Percentiles rank a stretch among this genome's conserved stretches.
Conservation (phyloP, 2,797 vertebrate genomes). For the Coccyzus lansbergi region DNA sequence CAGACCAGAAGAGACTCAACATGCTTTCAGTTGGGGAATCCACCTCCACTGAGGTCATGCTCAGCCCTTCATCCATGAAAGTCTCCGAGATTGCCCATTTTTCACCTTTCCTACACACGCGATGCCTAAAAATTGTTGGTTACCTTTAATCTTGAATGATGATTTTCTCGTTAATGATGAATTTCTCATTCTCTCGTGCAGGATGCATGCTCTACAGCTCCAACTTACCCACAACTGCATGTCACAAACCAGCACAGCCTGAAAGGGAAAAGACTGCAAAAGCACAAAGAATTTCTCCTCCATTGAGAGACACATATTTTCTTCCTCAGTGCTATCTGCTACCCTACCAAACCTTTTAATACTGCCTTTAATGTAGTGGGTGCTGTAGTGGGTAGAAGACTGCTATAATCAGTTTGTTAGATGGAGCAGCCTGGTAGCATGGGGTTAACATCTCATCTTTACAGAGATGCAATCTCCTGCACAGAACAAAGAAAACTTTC, state of each 20-base stretch:
- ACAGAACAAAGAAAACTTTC: conserved; percentile 5
- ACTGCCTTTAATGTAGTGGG: not conserved
- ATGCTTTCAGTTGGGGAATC: not conserved
- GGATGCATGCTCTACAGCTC: fast-evolving
- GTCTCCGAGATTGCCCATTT: not conserved
- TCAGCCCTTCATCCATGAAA: not conserved
- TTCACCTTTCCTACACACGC: not conserved
- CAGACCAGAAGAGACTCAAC: not conserved
- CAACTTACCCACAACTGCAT: fast-evolving
- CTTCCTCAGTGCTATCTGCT: fast-evolving
- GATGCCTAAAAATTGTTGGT: not conserved
- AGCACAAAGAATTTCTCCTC: not conserved
- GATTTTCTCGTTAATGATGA: not conserved
- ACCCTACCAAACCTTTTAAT: not conserved
- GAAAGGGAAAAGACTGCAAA: not conserved
- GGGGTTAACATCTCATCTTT: not conserved
- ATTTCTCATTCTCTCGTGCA: not conserved
- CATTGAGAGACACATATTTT: not conserved
- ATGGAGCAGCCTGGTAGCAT: not conserved
- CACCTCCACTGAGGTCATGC: not conserved
- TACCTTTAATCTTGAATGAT: not conserved
- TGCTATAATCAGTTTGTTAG: not conserved
- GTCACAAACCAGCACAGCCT: not conserved
- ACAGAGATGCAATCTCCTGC: fast-evolving
- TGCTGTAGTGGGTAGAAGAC: not conserved